Percentiles rank a stretch among this genome's conserved stretches.
These are phyloP conservation scores for Yasuhikotakia modesta DNA, from an alignment of 2,797 vertebrate species.

Conservation along the genomic window DNA sequence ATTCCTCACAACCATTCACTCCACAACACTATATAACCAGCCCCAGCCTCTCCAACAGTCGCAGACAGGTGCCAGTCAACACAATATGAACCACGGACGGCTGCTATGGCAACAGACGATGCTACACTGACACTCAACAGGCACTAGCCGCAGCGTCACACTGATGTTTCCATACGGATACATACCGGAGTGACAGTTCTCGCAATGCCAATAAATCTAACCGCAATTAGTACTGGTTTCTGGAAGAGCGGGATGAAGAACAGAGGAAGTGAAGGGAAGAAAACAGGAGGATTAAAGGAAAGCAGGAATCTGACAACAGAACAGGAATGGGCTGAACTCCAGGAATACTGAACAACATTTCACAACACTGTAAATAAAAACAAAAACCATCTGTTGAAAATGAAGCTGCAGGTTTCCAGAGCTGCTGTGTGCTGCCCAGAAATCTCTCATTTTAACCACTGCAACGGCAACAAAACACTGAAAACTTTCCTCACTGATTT, in stretches of 20 bases:
- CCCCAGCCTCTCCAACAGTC: slow-evolving; percentile 39
- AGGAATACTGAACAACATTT: not conserved
- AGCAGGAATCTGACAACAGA: slow-evolving; percentile 42
- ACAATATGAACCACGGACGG: slow-evolving; percentile 56
- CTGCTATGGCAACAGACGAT: slow-evolving; percentile 27
- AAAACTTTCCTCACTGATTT: too few relatives aligned
- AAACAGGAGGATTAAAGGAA: slow-evolving; percentile 83
- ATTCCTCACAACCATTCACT: slow-evolving; percentile 23
- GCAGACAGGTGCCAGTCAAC: slow-evolving; percentile 47
- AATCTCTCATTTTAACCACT: too few relatives aligned
- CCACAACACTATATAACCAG: not conserved
- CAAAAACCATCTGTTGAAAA: too few relatives aligned
- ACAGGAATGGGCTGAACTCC: slow-evolving; percentile 26
- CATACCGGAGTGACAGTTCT: slow-evolving; percentile 90
- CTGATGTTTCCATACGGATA: slow-evolving; percentile 69
- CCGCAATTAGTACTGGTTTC: slow-evolving; percentile 95
- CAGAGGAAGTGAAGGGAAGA: slow-evolving; percentile 80
- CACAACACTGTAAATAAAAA: too few relatives aligned
- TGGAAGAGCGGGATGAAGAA: slow-evolving; percentile 81
- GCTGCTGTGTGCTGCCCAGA: too few relatives aligned
- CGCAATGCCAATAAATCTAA: slow-evolving; percentile 97
- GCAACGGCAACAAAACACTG: too few relatives aligned
- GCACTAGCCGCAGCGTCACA: slow-evolving; percentile 15
- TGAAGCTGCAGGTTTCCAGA: too few relatives aligned
- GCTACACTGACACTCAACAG: slow-evolving; percentile 37